Evolutionary conservation across 2,113 vertebrate species (phyloP), one percentile per base, ranked within the genome.

Genomic region (Peromyscus maniculatus): DNA sequence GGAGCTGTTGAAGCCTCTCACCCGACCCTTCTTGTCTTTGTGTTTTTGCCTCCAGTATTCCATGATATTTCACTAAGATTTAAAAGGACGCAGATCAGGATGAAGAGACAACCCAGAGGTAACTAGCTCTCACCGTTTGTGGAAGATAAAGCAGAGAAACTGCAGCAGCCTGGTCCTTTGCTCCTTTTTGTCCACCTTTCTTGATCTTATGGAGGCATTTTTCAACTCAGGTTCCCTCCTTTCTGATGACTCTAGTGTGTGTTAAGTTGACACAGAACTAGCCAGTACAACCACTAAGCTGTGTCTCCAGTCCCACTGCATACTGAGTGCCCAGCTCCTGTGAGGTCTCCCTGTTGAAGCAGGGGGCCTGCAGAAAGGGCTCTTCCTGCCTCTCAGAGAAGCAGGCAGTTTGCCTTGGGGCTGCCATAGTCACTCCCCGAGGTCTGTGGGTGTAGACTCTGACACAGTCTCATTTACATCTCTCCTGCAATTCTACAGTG

Each of bases 91-190:
- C 98, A 97, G 0, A 99, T 99, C 57, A 98, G 98, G 97, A 99
- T 99, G 99, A 99, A 99, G 98, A 99, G 99, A 95, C 99, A 99
- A 93, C 99, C 99, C 96, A 95, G 98, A 98, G 99, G 99, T 99
- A 98, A 98, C 62, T 49, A 78, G 28, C 82, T 71, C 59, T 89
- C 33, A 36, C 0, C 2, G 4, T 55, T 94, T 82, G 21, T 79
- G 82, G 31, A 79, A 26, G 31, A 49, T 75, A 67, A 91, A 74
- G 19, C 28, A 93, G 82, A 87, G 74, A 69, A 28, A 12, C 77
- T 26, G 0, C n/a, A 49, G 1, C 59, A 77, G 0, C 87, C 67
- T 8, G 1, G 17, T 33, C 52, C 7, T 66, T 33, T 62, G 33
- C 43, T 26, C 43, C 24, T 89, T 82, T 89, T 86, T 67, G 46